Evolutionary conservation across 2,888 invertebrate genomes (phyloP), one percentile per base, ranked within the genome.

Genomic region (Cacoxenus indagator): DNA sequence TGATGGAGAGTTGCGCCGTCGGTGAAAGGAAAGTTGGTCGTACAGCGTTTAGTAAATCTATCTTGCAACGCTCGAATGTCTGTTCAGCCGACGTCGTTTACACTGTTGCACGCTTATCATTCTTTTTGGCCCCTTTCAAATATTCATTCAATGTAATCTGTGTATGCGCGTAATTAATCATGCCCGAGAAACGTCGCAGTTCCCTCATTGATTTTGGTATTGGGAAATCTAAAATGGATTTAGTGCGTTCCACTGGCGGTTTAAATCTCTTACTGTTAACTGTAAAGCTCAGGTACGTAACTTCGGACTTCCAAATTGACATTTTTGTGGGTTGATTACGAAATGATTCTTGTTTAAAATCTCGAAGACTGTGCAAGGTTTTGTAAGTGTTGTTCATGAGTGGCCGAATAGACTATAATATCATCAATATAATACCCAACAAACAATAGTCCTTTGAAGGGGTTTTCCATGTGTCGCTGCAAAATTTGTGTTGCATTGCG

Each of bases 401-500:
- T n/a, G n/a, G n/a, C n/a, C n/a, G n/a, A n/a, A n/a, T 14, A n/a
- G 17, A n/a, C 9, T 14, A 48, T 14, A 14, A 48, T 14, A 48
- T n/a, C 48, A 48, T 48, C 48, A 48, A 48, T 48, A n/a, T 48
- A 48, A 48, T n/a, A 48, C 4, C 48, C 9, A 48, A 48, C 48
- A 48, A 48, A 48, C 9, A 4, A 4, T n/a, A 48, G 17, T n/a
- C 48, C 48, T n/a, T n/a, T 8, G 9, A 48, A n/a, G 14, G n/a
- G 4, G 48, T 48, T 48, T 6, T 48, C 48, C 48, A 37, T 37
- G 37, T 37, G 37, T 37, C 37, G 37, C 37, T 37, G 37, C 6
- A 37, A 37, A 37, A 8, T 37, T 37, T 37, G 37, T 11, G 48
- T n/a, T 14, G 48, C 48, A n/a, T 14, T 48, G 4, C 48, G 17